These are phyloP conservation scores for Epirrhoe tristata DNA, from an alignment of 2,888 invertebrate species.

Conservation along the genomic window DNA sequence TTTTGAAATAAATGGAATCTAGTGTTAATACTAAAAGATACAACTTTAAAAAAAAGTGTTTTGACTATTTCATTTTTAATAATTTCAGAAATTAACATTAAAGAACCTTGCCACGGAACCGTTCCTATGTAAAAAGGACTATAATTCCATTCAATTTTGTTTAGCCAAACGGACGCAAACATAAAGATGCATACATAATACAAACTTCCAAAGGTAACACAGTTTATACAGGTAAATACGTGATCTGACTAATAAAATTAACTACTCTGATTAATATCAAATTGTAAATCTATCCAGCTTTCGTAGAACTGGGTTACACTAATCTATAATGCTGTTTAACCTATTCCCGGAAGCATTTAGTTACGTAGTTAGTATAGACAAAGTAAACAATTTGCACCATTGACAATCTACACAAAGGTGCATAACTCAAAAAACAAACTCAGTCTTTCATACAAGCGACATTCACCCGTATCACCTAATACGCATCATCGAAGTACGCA, in stretches of 20 bases:
- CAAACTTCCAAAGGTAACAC: too few species aligned
- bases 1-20: too few species aligned
- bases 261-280: not conserved
- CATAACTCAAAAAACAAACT: conserved; percentile 10
- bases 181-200: too few species aligned
- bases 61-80: too few species aligned
- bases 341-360: not conserved
- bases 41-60: too few species aligned
- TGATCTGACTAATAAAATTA: not conserved
- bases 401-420: not conserved
- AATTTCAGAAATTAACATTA: too few species aligned
- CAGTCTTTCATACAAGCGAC: conserved; percentile 6
- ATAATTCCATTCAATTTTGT: too few species aligned
- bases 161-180: too few species aligned
- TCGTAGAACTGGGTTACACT: not conserved
- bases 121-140: too few species aligned
- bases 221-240: not conserved
- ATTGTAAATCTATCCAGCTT: not conserved
- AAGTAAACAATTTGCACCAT: not conserved
- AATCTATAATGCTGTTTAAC: not conserved
- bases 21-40: too few species aligned
- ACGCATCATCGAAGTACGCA: too few species aligned
- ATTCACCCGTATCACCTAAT: conserved; percentile 10
- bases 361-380: conserved; percentile 2
- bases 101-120: too few species aligned